These are phyloP conservation scores for Sisyra nigra DNA, from an alignment of 2,888 invertebrate species.

Conservation along the genomic window DNA sequence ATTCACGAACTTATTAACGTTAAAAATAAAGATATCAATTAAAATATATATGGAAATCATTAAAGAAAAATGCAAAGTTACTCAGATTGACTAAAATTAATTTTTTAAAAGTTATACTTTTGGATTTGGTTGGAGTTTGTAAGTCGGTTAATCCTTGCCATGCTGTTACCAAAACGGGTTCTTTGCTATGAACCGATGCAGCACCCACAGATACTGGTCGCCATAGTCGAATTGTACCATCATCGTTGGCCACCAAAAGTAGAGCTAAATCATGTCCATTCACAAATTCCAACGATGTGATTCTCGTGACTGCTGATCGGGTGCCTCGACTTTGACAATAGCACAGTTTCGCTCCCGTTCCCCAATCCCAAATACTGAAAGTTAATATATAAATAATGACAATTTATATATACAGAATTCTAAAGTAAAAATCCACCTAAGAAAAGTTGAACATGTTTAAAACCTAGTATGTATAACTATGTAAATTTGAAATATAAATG, in stretches of 20 bases:
- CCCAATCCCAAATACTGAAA: constrained; percentile 68
- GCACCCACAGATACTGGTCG: constrained; percentile 24
- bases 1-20: too few relatives aligned
- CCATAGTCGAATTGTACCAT: constrained; percentile 64
- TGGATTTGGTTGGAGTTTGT: constrained; percentile 24
- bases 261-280: constrained; percentile 72
- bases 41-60: too few relatives aligned
- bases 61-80: neutral
- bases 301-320: constrained; percentile 33
- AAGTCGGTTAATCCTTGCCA: constrained; percentile 71
- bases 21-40: too few relatives aligned
- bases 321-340: constrained; percentile 31
- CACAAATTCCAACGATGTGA: constrained; percentile 71
- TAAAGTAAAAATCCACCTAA: too few relatives aligned
- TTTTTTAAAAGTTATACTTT: constrained; percentile 17
- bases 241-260: constrained; percentile 59
- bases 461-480: too few relatives aligned
- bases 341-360: constrained; percentile 51
- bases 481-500: too few relatives aligned
- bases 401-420: constrained; percentile 6
- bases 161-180: constrained; percentile 51
- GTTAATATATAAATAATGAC: constrained; percentile 5
- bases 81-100: neutral
- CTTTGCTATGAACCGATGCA: constrained; percentile 18
- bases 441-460: too few relatives aligned